phyloP scores from a whole-genome alignment of 53 echinoderm and acorn worm genomes.

The Stichopus horrens region DNA sequence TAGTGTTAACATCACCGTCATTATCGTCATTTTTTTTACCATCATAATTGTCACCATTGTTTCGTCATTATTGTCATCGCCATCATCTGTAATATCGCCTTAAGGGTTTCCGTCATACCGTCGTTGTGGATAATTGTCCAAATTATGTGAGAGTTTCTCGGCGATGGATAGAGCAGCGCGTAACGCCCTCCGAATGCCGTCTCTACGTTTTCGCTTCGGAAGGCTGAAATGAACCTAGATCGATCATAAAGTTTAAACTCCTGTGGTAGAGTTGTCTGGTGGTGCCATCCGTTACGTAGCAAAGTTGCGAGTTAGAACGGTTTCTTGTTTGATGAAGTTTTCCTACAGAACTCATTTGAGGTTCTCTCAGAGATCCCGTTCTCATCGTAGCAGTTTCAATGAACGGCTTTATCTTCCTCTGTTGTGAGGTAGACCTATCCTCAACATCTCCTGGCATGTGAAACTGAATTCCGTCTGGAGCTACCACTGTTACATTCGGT shows the following conservation, averaged over 20 bases:
- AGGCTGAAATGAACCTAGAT: background rate
- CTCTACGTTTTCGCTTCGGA: background rate
- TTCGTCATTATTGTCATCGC: no score
- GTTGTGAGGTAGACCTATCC: background rate
- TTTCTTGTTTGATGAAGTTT: background rate
- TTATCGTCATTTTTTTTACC: no score
- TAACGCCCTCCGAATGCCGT: no score
- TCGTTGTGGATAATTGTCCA: no score
- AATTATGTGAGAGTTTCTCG: no score
- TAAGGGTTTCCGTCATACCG: no score
- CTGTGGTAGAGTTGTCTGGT: slow-evolving; percentile 8
- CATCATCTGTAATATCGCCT: no score
- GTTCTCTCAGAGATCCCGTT: background rate
- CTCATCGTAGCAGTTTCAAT: background rate
- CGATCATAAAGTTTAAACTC: slow-evolving; percentile 9
- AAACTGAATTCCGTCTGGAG: background rate
- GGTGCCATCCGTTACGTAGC: slow-evolving; percentile 11
- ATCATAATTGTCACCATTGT: no score
- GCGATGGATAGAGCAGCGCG: no score
- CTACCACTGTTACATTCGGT: background rate
- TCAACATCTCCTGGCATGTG: background rate
- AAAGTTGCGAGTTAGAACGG: background rate
- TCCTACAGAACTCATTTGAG: background rate
- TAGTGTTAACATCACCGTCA: no score
- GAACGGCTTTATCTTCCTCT: background rate